phyloP scores from a whole-genome alignment of 2,888 invertebrate species.

The Eristalinus aeneus region DNA sequence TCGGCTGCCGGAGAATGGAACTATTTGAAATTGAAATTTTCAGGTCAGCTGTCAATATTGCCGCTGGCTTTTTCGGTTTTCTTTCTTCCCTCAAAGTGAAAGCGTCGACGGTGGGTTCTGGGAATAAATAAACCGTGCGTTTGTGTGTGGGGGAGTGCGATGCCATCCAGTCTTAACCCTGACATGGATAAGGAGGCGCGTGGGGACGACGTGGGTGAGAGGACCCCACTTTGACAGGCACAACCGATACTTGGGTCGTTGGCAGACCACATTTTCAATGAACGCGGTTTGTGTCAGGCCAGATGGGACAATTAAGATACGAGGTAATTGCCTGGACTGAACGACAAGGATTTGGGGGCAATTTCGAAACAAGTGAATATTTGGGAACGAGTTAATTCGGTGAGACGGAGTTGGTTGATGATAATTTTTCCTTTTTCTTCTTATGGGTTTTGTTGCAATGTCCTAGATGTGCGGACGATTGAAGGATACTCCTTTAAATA shows the following conservation, averaged over 20 bases:
- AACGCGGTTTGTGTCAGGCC: constrained; percentile 4
- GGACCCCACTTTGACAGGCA: background rate
- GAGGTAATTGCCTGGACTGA: background rate
- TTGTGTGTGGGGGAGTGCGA: background rate
- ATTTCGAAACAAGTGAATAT: background rate
- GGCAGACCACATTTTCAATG: background rate
- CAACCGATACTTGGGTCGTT: background rate
- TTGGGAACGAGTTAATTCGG: background rate
- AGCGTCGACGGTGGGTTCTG: background rate
- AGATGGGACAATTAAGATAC: constrained; percentile 28
- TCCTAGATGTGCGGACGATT: too few relatives aligned
- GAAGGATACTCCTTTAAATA: too few relatives aligned
- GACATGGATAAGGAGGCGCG: background rate
- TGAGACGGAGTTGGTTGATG: background rate
- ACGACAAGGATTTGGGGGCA: background rate
- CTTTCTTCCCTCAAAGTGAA: background rate
- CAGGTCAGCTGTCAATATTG: constrained; percentile 49
- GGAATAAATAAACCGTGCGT: background rate
- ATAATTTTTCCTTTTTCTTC: too few relatives aligned
- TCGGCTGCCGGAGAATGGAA: background rate
- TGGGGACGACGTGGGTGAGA: background rate
- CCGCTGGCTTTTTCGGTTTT: constrained; percentile 15
- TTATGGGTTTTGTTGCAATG: too few relatives aligned
- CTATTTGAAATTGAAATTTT: constrained; percentile 46
- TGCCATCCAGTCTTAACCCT: background rate